Base-by-base conservation (phyloP, 2,113 vertebrate species). In the Odocoileus virginianus region DNA sequence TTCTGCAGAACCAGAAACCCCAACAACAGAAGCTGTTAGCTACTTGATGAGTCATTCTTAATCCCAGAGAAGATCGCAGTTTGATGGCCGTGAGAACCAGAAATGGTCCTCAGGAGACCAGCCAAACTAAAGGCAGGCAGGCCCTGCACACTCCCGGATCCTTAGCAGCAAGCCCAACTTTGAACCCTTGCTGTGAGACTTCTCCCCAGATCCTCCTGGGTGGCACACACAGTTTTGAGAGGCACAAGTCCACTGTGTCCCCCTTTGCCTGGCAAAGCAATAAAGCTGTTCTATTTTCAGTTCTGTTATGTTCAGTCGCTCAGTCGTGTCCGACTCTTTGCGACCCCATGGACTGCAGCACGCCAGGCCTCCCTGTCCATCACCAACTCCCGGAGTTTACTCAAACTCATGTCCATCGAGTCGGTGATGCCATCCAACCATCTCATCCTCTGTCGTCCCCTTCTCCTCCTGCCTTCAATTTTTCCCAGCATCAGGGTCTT, bases 271-370 rank as follows among this genome's bases (percentile, higher is more conserved):
- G 33, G 61, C 33, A 67, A 3, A 19, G 16, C 16, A 67, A 8
- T n/a, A 67, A 67, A 9, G 33, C 61, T n/a, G 7, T 19, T 67
- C 16, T 67, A 7, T 67, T 67, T 33, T n/a, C 52, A 54, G 16
- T 54, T 54, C 52, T 2, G 60, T 64, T 64, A 30, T 16, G 61
- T 30, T n/a, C 30, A n/a, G 61, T 33, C 1, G 3, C 61, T 64
- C 30, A 64, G 30, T 33, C 1, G 0, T 16, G 30, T 64, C 30
- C 0, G 15, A 17, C 61, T 64, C 14, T 64, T 16, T 8, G 61
- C 0, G 0, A 64, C 61, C 30, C 15, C 61, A 33, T 64, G 61
- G 15, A 64, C 16, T 1, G 7, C 30, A 64, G 61, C 30, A 33
- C 3, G 0, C 30, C 61, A 64, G 61, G 61, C 30, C 61, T 64